These are phyloP conservation scores for Linnaemya vulpina DNA, from an alignment of 2,888 invertebrate species.

Conservation along the genomic window DNA sequence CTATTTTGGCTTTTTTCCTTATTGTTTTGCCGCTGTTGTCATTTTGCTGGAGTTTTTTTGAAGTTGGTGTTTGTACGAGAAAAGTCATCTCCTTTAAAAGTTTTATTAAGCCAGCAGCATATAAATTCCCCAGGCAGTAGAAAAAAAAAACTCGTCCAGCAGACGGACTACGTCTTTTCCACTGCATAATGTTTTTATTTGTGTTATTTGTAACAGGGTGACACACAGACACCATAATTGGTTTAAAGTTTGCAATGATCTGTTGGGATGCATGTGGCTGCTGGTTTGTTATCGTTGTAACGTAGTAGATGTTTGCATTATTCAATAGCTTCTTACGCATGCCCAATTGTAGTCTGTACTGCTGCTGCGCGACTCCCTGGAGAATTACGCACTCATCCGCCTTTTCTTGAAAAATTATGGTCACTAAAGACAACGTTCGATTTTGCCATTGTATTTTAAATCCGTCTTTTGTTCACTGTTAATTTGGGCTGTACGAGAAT, in stretches of 20 bases:
- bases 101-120: slow-evolving; percentile 2
- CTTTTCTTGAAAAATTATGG: slow-evolving; percentile 59
- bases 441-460: slow-evolving; percentile 45
- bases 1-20: slow-evolving; percentile 52
- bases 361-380: slow-evolving; percentile 50
- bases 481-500: neutral
- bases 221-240: slow-evolving; percentile 69
- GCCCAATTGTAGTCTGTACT: slow-evolving; percentile 58
- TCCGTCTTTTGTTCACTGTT: slow-evolving; percentile 12
- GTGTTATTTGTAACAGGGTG: slow-evolving; percentile 52
- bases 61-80: slow-evolving; percentile 5
- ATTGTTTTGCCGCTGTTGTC: slow-evolving; percentile 67
- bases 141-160: slow-evolving; percentile 6
- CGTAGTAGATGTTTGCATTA: slow-evolving; percentile 34
- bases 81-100: slow-evolving; percentile 57
- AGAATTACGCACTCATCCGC: slow-evolving; percentile 68
- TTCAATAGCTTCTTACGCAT: slow-evolving; percentile 67
- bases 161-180: slow-evolving; percentile 22
- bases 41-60: slow-evolving; percentile 23
- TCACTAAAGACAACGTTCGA: slow-evolving; percentile 48
- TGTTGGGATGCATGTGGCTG: slow-evolving; percentile 2
- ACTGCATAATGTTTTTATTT: slow-evolving; percentile 30
- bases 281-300: neutral
- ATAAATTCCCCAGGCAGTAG: slow-evolving; percentile 19
- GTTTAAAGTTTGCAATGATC: slow-evolving; percentile 51